Percentiles rank a stretch among this genome's conserved stretches.
These are phyloP conservation scores for Gibbula magus DNA, from an alignment of 2,888 invertebrate genomes.

Conservation along the genomic window DNA sequence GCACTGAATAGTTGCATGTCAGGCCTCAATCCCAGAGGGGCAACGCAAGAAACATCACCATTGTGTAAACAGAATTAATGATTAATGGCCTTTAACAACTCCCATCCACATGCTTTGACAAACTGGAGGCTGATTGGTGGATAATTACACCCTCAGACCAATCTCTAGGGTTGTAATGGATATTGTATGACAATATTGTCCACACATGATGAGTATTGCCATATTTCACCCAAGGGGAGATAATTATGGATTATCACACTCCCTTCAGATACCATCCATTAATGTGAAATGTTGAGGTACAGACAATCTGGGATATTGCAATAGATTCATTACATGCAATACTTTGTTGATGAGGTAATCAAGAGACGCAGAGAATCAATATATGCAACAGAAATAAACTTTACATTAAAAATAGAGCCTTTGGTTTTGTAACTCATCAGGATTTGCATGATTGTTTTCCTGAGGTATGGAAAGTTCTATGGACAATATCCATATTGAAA, in stretches of 20 bases:
- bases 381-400: no score
- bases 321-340: no score
- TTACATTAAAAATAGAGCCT: no score
- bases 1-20: background rate
- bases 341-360: no score
- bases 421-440: no score
- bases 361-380: no score
- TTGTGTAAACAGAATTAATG: background rate
- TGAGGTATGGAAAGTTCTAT: no score
- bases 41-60: background rate
- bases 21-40: background rate
- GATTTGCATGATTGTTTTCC: no score
- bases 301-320: no score
- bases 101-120: background rate
- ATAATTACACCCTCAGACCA: background rate
- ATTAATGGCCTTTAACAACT: slow-evolving; percentile 9
- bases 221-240: slow-evolving; percentile 4
- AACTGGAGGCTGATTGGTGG: background rate
- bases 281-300: background rate
- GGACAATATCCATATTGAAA: no score
- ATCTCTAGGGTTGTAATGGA: background rate
- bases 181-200: background rate
- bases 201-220: background rate
- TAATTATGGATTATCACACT: slow-evolving; percentile 1
- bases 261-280: background rate